Percentiles rank a stretch among this genome's conserved stretches.
These are phyloP conservation scores for Cyphomyrus plagiostoma DNA, from an alignment of 2,113 vertebrate genomes.

Conservation along the genomic window DNA sequence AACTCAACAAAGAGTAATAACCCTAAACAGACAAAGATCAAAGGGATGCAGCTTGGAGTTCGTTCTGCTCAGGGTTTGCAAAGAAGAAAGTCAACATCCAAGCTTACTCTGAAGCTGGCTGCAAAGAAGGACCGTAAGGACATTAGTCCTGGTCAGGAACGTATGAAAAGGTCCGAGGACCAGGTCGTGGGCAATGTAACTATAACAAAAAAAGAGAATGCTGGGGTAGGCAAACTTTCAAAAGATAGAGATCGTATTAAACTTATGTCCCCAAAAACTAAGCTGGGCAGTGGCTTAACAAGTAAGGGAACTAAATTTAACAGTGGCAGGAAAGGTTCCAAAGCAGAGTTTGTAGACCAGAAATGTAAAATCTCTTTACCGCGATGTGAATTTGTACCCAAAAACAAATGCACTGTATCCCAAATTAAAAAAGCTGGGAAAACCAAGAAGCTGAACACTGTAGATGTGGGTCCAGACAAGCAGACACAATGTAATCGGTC, in stretches of 20 bases:
- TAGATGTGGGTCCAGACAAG: neutral
- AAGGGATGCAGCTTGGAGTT: neutral
- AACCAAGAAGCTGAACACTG: neutral
- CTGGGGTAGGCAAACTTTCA: neutral
- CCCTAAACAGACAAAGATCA: neutral
- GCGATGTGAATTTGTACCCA: neutral
- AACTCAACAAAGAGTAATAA: constrained; percentile 35
- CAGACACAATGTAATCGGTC: neutral
- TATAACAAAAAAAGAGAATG: constrained; percentile 36
- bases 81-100: constrained; percentile 29
- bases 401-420: neutral
- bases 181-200: constrained; percentile 47
- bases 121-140: constrained; percentile 28
- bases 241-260: neutral
- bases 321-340: neutral
- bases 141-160: neutral
- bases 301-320: neutral
- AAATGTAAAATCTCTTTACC: neutral
- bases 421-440: neutral
- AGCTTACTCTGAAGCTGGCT: constrained; percentile 39
- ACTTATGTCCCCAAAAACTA: neutral
- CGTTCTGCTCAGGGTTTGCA: neutral
- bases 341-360: neutral
- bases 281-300: neutral
- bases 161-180: constrained; percentile 45